Conservation (phyloP, 1,140 invertebrate genomes). For the Monomorium pharaonis region DNA sequence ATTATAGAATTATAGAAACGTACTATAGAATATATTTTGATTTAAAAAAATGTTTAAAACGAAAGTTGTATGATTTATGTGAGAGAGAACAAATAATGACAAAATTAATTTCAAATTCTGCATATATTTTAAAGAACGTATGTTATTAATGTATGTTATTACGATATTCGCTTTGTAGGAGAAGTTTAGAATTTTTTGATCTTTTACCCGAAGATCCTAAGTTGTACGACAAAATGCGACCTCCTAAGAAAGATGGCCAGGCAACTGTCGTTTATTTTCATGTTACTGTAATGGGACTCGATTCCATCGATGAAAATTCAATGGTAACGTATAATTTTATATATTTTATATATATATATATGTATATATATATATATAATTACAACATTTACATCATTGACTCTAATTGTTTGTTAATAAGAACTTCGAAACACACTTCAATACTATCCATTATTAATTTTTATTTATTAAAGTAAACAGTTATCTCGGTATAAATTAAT, state of each 20-base stretch:
- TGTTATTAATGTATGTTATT: not conserved
- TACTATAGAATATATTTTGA: no score
- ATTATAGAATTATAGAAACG: no score
- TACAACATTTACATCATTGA: not conserved
- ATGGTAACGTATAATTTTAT: slow-evolving; percentile 88
- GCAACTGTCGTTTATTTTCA: slow-evolving; percentile 95
- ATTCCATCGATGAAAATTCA: slow-evolving; percentile 96
- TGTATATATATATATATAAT: not conserved
- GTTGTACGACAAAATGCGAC: slow-evolving; percentile 95
- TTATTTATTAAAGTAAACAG: not conserved
- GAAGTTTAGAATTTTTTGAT: slow-evolving; percentile 92
- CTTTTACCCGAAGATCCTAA: slow-evolving; percentile 94
- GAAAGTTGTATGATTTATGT: no score
- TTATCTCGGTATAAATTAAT: slow-evolving; percentile 33
- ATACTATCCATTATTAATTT: not conserved
- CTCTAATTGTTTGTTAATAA: not conserved
- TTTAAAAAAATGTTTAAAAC: no score
- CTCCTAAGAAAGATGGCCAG: slow-evolving; percentile 94
- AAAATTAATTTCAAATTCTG: not conserved
- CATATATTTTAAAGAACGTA: not conserved
- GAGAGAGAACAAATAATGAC: no score
- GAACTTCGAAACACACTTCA: not conserved
- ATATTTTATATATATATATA: no score
- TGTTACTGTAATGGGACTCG: slow-evolving; percentile 96
- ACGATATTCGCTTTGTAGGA: slow-evolving; percentile 83